These are phyloP conservation scores for Zapornia atra DNA, from an alignment of 2,113 vertebrate genomes.

Conservation along the genomic window DNA sequence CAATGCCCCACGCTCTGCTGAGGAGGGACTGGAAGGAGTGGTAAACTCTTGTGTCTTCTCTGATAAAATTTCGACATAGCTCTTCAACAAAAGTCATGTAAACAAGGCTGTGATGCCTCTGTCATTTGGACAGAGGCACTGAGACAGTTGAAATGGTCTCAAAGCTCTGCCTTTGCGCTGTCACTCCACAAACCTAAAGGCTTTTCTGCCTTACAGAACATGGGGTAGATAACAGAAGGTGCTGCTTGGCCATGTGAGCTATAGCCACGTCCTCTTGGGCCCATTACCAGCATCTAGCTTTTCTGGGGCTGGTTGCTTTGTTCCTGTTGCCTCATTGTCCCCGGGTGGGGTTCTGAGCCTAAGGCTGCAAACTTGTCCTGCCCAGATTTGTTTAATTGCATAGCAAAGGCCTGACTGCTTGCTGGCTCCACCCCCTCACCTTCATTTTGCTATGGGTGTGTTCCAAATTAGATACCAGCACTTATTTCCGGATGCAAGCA, in stretches of 20 bases:
- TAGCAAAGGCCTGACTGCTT: constrained; percentile 52
- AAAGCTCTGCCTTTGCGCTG: neutral
- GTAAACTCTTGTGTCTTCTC: neutral
- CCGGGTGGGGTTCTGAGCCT: constrained; percentile 59
- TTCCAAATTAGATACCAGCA: constrained; percentile 2
- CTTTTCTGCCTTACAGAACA: neutral
- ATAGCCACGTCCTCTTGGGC: neutral
- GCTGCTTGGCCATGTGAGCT: neutral
- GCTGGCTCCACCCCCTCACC: constrained; percentile 39
- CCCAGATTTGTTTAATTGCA: constrained; percentile 66
- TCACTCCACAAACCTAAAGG: neutral
- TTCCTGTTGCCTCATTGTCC: constrained; percentile 39
- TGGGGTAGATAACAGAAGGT: neutral
- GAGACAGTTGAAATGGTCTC: neutral
- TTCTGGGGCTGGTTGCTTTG: neutral
- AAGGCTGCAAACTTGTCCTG: constrained; percentile 46
- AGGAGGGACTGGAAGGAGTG: neutral
- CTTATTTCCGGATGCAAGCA: constrained; percentile 17
- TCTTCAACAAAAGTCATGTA: neutral
- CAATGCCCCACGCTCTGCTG: neutral
- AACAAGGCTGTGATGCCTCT: neutral
- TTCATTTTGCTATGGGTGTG: constrained; percentile 25
- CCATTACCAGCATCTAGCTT: neutral
- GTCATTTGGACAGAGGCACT: neutral
- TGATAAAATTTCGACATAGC: neutral